Evolutionary conservation across 2,888 invertebrate species (phyloP).

Genomic region (Lithophane leautieri): DNA sequence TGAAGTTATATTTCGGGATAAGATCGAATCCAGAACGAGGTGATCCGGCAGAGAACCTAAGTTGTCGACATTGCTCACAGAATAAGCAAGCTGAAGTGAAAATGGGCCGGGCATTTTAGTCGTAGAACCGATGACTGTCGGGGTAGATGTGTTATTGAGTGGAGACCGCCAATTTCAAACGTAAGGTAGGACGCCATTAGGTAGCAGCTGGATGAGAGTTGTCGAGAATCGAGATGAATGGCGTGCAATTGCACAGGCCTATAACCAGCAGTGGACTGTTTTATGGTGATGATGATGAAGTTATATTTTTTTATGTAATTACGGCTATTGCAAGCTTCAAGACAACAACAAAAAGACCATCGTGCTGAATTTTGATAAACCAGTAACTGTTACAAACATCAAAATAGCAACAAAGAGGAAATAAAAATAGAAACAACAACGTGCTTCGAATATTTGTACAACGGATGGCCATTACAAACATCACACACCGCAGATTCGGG

Average conservation of each 20-base stretch:
- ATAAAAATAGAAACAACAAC: neutral
- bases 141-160: neutral
- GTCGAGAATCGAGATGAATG: neutral
- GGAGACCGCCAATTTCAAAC: neutral
- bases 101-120: neutral
- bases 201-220: neutral
- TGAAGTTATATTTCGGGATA: neutral
- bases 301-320: neutral
- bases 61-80: neutral
- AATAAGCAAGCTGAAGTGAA: neutral
- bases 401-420: neutral
- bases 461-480: neutral
- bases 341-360: neutral
- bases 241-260: neutral
- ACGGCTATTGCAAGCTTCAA: neutral
- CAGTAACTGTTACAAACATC: neutral
- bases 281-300: neutral
- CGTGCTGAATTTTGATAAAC: neutral
- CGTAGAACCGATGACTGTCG: neutral
- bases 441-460: conserved; percentile 13
- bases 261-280: neutral
- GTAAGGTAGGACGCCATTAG: neutral
- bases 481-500: conserved; percentile 14
- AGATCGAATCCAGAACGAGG: neutral
- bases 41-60: neutral